phyloP scores from a whole-genome alignment of 1,140 invertebrate genomes.

The Drosophila pruinosa region DNA sequence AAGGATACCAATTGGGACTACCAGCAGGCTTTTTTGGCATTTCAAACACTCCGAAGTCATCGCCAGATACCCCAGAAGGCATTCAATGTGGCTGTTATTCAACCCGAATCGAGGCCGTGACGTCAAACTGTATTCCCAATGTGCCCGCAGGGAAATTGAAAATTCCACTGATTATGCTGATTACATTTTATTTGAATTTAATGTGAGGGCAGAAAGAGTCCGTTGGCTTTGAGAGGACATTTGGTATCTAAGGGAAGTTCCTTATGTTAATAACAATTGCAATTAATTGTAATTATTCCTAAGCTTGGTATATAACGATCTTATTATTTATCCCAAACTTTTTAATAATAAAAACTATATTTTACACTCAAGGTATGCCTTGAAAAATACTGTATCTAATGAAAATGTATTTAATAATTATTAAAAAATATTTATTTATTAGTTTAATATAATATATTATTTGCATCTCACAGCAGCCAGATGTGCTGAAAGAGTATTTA shows the following conservation, averaged over 20 bases:
- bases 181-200: constrained; percentile 43
- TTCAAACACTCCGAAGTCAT: constrained; percentile 3
- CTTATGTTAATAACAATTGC: too few species aligned
- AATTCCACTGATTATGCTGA: constrained; percentile 52
- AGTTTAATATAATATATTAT: too few species aligned
- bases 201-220: constrained; percentile 14
- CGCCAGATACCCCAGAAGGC: constrained; percentile 14
- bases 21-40: constrained; percentile 25
- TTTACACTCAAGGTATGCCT: too few species aligned
- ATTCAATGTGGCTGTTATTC: background rate
- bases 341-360: too few species aligned
- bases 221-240: too few species aligned
- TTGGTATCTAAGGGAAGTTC: too few species aligned
- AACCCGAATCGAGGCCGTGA: background rate
- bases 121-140: constrained; percentile 32
- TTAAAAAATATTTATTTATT: too few species aligned
- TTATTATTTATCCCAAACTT: too few species aligned
- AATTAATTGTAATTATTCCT: too few species aligned
- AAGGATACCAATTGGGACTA: constrained; percentile 39
- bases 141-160: constrained; percentile 44
- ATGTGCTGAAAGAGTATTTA: constrained; percentile 4
- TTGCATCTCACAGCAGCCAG: background rate
- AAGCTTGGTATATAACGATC: too few species aligned
- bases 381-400: too few species aligned
- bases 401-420: too few species aligned